A percentile compares a stretch with the other conserved stretches of the same genome.
phyloP scores from a whole-genome alignment of 1,140 invertebrate species.

The Temnothorax longispinosus region DNA sequence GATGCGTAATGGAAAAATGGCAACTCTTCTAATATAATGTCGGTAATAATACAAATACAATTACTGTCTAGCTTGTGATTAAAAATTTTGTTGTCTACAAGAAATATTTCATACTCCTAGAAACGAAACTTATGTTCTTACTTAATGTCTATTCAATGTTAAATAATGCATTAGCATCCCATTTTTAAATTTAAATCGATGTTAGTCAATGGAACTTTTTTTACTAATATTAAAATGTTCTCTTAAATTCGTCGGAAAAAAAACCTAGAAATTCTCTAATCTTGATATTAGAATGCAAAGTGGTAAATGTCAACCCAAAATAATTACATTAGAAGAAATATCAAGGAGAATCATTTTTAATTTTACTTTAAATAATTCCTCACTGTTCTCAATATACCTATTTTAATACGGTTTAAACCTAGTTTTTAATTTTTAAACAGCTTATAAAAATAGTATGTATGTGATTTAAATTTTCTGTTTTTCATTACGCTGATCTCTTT shows the following conservation, averaged over 20 bases:
- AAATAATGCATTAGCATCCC: background rate
- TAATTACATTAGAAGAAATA: background rate
- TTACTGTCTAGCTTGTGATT: background rate
- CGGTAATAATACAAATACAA: background rate
- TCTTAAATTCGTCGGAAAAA: background rate
- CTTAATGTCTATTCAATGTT: background rate
- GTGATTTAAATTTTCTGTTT: background rate
- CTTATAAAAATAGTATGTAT: background rate
- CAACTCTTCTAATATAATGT: background rate
- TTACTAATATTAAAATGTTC: background rate
- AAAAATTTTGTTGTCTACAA: background rate
- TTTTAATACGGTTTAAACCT: background rate
- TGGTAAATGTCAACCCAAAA: background rate
- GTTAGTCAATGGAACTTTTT: background rate
- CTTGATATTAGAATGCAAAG: background rate
- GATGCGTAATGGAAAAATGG: background rate
- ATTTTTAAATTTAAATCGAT: slow-evolving; percentile 25
- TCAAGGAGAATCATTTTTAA: background rate
- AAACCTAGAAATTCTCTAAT: background rate
- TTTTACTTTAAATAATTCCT: background rate
- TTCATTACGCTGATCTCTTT: background rate
- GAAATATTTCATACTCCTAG: background rate
- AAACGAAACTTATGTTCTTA: background rate
- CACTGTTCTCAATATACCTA: background rate
- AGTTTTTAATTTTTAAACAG: background rate